phyloP scores from a whole-genome alignment of 2,797 vertebrate genomes.

The Sebastes cheni region DNA sequence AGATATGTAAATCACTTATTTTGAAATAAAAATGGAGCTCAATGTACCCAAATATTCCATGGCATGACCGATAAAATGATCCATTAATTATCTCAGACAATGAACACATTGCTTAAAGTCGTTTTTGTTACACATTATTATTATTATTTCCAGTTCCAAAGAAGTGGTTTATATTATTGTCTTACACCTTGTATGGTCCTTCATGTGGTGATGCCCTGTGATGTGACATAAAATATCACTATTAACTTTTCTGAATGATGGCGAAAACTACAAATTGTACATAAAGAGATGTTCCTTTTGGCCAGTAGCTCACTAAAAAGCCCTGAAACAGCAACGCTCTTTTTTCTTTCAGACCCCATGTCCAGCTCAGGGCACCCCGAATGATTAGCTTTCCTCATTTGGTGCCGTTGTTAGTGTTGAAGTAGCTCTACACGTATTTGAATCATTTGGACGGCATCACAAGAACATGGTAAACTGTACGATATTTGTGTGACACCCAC shows the following conservation, averaged over 20 bases:
- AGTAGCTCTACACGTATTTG: not conserved
- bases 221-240: too few relatives aligned
- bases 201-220: not conserved
- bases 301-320: not conserved
- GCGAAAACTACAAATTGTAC: not conserved
- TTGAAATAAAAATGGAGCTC: accelerated
- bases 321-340: not conserved
- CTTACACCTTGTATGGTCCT: not conserved
- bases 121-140: not conserved
- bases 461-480: not conserved
- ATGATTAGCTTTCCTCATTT: not conserved
- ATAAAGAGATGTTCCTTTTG: not conserved
- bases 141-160: not conserved
- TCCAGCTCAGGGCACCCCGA: not conserved
- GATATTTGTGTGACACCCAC: not conserved
- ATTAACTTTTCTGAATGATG: not conserved
- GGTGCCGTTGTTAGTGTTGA: not conserved
- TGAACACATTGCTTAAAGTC: too few relatives aligned
- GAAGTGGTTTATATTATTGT: not conserved
- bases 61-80: accelerated
- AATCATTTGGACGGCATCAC: not conserved
- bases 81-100: not conserved
- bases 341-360: not conserved
- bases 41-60: not conserved
- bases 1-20: not conserved